Base-by-base conservation (phyloP, 2,113 vertebrate species). In the Zeus faber region DNA sequence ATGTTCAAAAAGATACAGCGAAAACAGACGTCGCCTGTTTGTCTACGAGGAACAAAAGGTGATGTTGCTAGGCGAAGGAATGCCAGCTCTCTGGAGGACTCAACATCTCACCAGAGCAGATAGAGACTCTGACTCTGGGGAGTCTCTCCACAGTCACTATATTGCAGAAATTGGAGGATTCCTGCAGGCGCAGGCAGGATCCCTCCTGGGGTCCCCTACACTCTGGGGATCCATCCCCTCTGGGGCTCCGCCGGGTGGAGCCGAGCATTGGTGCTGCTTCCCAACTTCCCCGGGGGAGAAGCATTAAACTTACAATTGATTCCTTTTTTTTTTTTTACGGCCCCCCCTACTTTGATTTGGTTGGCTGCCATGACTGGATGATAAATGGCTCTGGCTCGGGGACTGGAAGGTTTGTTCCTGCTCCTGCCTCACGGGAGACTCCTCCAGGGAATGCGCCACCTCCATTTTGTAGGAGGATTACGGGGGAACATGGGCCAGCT, bases 251-350 rank as follows among this genome's bases (percentile, higher is more conserved):
- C 58, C 54, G 72, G 67, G 45, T 29, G 56, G 41, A 74, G 57
- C 62, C 69, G 49, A 65, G 62, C 59, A 51, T 63, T 27, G 20
- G 35, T 57, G 52, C 72, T 77, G 54, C 62, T 70, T 61, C 48
- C 16, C 17, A 66, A 70, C 54, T 24, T 62, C 54, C 62, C 53
- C 60, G 0, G 45, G 82, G 80, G 85, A 72, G 65, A 60, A 67
- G 49, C 62, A 57, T 67, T 81, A 82, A 85, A 86, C 75, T 86
- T 87, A 85, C 88, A 89, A 89, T 33, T 85, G 79, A 85, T 87
- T 83, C 68, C 68, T 74, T 77, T 80, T 85, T 80, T 69, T n/a
- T n/a, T n/a, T n/a, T n/a, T n/a, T n/a, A n/a, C n/a, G 68, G 77
- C 77, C 64, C 79, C 57, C 57, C 50, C 54, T 64, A 75, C 77